phyloP scores from a whole-genome alignment of 2,797 vertebrate genomes.

The Pangasius djambal region DNA sequence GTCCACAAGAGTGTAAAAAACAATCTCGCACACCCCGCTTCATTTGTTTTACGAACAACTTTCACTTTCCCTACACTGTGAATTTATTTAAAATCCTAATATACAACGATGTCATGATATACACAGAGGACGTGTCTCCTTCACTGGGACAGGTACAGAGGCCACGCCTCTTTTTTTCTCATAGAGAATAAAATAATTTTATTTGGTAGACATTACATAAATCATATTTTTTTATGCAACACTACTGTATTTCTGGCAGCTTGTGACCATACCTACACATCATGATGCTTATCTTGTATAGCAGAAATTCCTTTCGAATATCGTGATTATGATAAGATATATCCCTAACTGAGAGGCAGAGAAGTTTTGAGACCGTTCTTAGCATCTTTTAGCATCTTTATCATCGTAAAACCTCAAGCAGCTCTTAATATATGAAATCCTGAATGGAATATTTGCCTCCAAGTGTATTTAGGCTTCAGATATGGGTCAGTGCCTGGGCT shows the following conservation, averaged over 20 bases:
- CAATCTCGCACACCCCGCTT: neutral
- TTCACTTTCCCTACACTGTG: neutral
- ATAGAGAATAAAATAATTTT: neutral
- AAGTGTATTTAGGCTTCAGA: slow-evolving; percentile 49
- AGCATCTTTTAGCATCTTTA: neutral
- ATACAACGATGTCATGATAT: neutral
- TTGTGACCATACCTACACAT: neutral
- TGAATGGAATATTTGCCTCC: slow-evolving; percentile 26
- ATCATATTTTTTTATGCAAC: neutral
- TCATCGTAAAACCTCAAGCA: neutral
- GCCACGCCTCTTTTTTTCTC: neutral
- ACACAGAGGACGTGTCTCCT: neutral
- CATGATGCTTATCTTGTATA: neutral
- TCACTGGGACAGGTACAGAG: neutral
- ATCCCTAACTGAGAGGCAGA: neutral
- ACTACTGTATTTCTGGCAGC: neutral
- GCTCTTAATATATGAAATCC: neutral
- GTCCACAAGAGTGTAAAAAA: neutral
- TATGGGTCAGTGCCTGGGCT: slow-evolving; percentile 60
- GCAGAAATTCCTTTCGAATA: neutral
- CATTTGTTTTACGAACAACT: neutral
- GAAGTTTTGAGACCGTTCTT: neutral
- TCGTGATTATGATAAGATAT: neutral
- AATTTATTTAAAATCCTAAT: neutral
- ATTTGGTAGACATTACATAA: neutral